Evolutionary conservation across 2,888 invertebrate genomes (phyloP), one percentile per base, ranked within the genome.

Genomic region (Arrhopalites spinosus): DNA sequence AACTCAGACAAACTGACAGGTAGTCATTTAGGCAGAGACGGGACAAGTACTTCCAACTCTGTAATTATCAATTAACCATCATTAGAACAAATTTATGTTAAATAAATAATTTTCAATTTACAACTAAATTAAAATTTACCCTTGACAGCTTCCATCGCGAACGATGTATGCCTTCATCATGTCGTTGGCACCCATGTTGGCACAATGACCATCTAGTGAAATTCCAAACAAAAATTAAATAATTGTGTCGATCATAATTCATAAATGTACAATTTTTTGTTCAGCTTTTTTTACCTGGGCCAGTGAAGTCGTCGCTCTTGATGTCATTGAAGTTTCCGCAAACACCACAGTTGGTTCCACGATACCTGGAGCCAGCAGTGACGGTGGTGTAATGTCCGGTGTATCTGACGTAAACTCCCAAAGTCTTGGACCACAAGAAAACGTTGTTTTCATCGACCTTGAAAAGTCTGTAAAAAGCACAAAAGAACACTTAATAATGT

Each of bases 291-390:
- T 74, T 67, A 59, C 80, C 78, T 29, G 82, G 82, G 45, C 82
- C 82, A 73, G 78, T 78, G 75, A 82, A 76, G n/a, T 82, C 82
- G 61, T 82, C 79, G 68, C 77, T 63, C 75, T 73, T 63, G 75
- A 74, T 77, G 15, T 80, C 80, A 73, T 83, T 80, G 77, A 79
- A 83, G 80, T 83, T 82, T 27, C 83, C 83, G 73, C 83, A 83
- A n/a, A 83, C 72, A 75, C 83, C 83, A 73, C 83, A 83, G 66
- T 81, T 77, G 30, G 80, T 80, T 47, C 73, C 79, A 70, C 81
- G 79, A 74, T 80, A 82, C 23, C 81, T 75, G 74, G 79, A 80
- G 27, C 81, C 82, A 61, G 78, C 78, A 56, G 81, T 80, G 73
- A 83, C 82, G 61, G 82, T 79, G 25, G 81, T 75, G 77, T 80